Evolutionary conservation across 2,797 vertebrate genomes (phyloP).

Genomic region (Psittacula echo): DNA sequence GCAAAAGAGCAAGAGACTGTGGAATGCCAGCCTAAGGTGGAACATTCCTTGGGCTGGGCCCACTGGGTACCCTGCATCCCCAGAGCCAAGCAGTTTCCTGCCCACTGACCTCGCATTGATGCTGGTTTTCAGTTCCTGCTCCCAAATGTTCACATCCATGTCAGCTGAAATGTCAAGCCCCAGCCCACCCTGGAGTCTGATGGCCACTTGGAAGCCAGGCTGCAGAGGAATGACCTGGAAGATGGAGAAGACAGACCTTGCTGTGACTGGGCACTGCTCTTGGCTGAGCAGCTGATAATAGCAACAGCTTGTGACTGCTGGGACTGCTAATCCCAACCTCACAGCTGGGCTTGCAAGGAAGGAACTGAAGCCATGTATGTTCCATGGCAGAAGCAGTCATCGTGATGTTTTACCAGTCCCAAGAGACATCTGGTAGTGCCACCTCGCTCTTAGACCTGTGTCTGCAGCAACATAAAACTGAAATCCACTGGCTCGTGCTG

Average conservation of each 20-base stretch:
- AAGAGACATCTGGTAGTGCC: neutral
- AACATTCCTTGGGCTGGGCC: neutral
- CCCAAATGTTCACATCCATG: conserved; percentile 65
- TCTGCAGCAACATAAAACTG: neutral
- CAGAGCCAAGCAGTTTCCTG: neutral
- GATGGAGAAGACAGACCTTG: neutral
- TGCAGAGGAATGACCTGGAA: conserved; percentile 71
- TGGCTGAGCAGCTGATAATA: fast-evolving
- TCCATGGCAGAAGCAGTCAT: neutral
- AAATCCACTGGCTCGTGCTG: neutral
- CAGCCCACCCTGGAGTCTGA: conserved; percentile 60
- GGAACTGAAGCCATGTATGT: fast-evolving
- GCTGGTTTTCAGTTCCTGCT: conserved; percentile 64
- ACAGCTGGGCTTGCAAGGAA: neutral
- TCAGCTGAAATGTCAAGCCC: conserved; percentile 70
- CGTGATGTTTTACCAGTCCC: neutral
- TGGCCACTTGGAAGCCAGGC: conserved; percentile 62
- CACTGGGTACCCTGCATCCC: fast-evolving
- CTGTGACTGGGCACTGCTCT: neutral
- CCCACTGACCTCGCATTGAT: conserved; percentile 20
- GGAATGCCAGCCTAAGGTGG: neutral
- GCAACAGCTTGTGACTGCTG: neutral
- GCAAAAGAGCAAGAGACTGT: neutral
- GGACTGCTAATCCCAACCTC: neutral
- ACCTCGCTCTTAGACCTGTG: fast-evolving